Base-by-base conservation (phyloP, 1,140 invertebrate genomes). In the Drosophila athabasca region DNA sequence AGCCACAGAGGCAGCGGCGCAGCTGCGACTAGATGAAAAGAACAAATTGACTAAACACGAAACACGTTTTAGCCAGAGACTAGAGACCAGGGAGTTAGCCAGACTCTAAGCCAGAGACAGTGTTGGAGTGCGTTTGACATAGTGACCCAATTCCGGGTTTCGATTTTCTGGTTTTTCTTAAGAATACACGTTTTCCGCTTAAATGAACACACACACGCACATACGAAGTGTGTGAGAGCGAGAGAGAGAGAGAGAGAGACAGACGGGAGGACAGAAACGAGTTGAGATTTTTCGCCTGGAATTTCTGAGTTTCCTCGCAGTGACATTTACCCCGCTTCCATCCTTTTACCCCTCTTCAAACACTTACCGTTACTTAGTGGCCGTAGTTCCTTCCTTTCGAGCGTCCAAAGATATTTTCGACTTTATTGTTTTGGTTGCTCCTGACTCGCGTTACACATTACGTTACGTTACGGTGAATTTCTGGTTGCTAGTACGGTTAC, bases 131-230 rank as follows among this genome's bases (percentile, higher is more conserved):
- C 53, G 54, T 62, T 70, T 90, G 88, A 88, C 88, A 90, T 54
- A 90, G 65, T 90, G 88, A 90, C 88, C 88, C 70, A 90, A 90
- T 90, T 90, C 83, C 72, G 68, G 75, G 80, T 84, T 90, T 88
- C 82, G 83, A 88, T 90, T 90, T 90, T 90, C 88, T 88, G 88
- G 88, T 90, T 90, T 90, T 90, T 76, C 76, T 72, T 65, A 87
- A 76, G 79, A 87, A 87, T 87, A 87, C 83, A 87, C 75, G 82
- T 87, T 87, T 88, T 87, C 82, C 82, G 78, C 78, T 82, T 70
- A 19, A 69, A 64, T 71, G 72, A 68, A 67, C 71, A 74, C 51
- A 67, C 50, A 45, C 55, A 65, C 45, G 54, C 52, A 71, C 44
- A 44, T 13, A 61, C 44, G 55, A 22, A 39, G 51, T 35, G 57